These are phyloP conservation scores for Cylas formicarius DNA, from an alignment of 1,140 invertebrate species.

Conservation along the genomic window DNA sequence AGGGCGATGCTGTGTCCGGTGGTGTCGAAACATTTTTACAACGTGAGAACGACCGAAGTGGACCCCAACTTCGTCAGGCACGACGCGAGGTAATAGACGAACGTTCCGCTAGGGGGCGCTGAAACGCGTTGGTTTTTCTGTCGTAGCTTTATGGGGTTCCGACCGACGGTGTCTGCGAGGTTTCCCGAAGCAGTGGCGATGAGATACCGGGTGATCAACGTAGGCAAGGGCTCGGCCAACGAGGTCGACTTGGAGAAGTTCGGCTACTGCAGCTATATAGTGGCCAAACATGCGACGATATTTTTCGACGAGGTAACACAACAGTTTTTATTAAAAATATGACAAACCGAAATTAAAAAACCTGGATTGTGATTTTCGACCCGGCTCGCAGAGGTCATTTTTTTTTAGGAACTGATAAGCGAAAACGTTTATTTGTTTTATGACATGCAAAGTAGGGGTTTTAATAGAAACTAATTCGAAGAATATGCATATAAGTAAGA, in stretches of 20 bases:
- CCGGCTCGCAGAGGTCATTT: no score
- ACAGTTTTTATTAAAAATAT: no score
- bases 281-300: constrained; percentile 76
- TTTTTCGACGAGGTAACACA: constrained; percentile 89
- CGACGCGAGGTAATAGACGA: constrained; percentile 26
- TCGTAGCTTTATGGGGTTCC: constrained; percentile 38
- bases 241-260: constrained; percentile 65
- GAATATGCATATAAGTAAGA: no score
- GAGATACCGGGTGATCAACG: constrained; percentile 64
- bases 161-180: constrained; percentile 41
- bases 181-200: constrained; percentile 56
- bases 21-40: constrained; percentile 40
- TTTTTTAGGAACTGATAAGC: no score
- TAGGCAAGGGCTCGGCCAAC: constrained; percentile 69
- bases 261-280: constrained; percentile 70
- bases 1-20: constrained; percentile 47
- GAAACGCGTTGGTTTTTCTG: neutral
- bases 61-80: constrained; percentile 36
- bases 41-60: constrained; percentile 37
- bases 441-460: no score
- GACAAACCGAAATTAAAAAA: no score
- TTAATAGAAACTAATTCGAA: no score
- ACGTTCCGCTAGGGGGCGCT: neutral
- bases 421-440: no score
- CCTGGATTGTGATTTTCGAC: no score